Evolutionary conservation across 2,888 invertebrate species (phyloP).

Genomic region (Rugalucina vietnamica): DNA sequence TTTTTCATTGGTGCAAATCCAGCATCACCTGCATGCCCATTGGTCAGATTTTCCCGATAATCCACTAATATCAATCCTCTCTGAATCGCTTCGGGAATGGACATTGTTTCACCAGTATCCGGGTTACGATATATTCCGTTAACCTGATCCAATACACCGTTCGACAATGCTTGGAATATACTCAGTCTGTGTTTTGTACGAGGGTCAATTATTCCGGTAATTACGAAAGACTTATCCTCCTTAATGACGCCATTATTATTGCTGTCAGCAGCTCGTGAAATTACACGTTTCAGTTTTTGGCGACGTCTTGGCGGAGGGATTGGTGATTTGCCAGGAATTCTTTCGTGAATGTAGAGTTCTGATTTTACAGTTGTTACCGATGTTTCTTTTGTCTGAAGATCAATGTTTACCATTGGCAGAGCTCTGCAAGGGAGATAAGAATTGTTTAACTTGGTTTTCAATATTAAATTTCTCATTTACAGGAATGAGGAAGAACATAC

Average conservation of each 20-base stretch:
- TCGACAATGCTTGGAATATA: slow-evolving; percentile 79
- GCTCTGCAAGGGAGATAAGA: slow-evolving; percentile 74
- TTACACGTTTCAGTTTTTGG: slow-evolving; percentile 60
- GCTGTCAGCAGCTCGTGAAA: slow-evolving; percentile 33
- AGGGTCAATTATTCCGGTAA: slow-evolving; percentile 80
- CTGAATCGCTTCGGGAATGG: slow-evolving; percentile 82
- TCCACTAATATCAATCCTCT: slow-evolving; percentile 79
- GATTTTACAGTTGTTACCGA: slow-evolving; percentile 69
- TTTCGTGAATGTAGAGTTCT: slow-evolving; percentile 78
- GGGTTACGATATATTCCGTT: slow-evolving; percentile 79
- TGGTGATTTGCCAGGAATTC: slow-evolving; percentile 65
- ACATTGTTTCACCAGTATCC: slow-evolving; percentile 75
- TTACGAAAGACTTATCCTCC: slow-evolving; percentile 56
- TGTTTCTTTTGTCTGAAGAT: slow-evolving; percentile 68
- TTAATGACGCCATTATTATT: slow-evolving; percentile 72
- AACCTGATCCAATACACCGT: slow-evolving; percentile 79
- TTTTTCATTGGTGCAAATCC: slow-evolving; percentile 67
- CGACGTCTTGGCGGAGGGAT: slow-evolving; percentile 65
- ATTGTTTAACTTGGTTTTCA: no score
- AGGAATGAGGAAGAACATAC: no score
- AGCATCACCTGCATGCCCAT: slow-evolving; percentile 60
- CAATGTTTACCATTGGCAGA: slow-evolving; percentile 73
- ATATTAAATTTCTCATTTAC: no score
- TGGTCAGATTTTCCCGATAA: slow-evolving; percentile 65
- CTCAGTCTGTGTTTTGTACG: slow-evolving; percentile 75